These are phyloP conservation scores for Eupithecia subfuscata DNA, from an alignment of 2,888 invertebrate species.

Conservation along the genomic window DNA sequence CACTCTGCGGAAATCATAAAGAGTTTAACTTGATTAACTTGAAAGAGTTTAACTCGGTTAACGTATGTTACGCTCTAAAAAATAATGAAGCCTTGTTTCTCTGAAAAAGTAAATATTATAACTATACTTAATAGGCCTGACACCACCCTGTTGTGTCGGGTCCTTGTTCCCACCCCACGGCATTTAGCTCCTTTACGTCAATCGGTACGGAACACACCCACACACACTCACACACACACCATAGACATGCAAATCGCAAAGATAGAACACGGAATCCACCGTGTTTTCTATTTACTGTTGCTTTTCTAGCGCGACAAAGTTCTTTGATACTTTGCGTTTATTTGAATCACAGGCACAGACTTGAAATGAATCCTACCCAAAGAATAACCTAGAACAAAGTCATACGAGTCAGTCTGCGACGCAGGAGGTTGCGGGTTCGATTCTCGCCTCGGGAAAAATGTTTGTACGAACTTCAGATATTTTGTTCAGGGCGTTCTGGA, in stretches of 20 bases:
- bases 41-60: too few relatives aligned
- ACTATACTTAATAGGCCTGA: background rate
- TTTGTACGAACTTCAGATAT: too few relatives aligned
- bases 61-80: background rate
- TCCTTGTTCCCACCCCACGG: conserved; percentile 66
- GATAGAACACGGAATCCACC: conserved; percentile 76
- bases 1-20: background rate
- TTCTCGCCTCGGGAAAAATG: too few relatives aligned
- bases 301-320: conserved; percentile 49
- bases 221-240: conserved; percentile 44
- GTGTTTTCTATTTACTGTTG: conserved; percentile 81
- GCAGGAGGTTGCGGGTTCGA: too few relatives aligned
- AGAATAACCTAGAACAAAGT: background rate
- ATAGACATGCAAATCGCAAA: conserved; percentile 77
- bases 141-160: conserved; percentile 18
- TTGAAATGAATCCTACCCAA: background rate
- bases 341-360: background rate
- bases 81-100: background rate
- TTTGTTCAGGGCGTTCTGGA: too few relatives aligned
- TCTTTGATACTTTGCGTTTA: conserved; percentile 56
- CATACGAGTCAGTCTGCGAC: too few relatives aligned
- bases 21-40: background rate
- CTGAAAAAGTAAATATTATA: background rate
- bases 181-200: conserved; percentile 79
- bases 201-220: conserved; percentile 55